Evolutionary conservation across 2,888 invertebrate species (phyloP).

Genomic region (Acanthosoma haemorrhoidale): DNA sequence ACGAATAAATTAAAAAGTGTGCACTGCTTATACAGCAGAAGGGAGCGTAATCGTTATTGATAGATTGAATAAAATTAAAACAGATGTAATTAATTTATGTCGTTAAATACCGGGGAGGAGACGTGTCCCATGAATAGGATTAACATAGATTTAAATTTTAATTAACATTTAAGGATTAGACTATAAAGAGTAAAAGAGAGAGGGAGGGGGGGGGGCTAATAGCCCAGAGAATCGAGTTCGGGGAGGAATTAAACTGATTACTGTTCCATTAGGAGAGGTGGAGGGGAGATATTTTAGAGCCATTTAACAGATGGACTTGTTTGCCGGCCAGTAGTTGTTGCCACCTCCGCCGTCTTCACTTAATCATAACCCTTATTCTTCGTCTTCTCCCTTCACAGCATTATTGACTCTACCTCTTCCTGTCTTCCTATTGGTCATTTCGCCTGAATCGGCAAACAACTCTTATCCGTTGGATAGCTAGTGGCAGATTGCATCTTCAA

Average conservation of each 20-base stretch:
- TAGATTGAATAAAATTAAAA: constrained; percentile 21
- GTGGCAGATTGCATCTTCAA: too few species aligned
- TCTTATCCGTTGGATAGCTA: too few species aligned
- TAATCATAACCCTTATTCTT: too few species aligned
- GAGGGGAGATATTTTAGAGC: background rate
- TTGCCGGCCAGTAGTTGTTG: background rate
- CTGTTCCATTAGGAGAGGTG: background rate
- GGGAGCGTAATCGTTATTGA: too few species aligned
- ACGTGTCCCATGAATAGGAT: constrained; percentile 13
- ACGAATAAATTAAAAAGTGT: too few species aligned
- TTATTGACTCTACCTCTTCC: too few species aligned
- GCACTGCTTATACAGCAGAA: too few species aligned
- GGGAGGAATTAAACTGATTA: constrained; percentile 16
- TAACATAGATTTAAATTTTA: constrained; percentile 22
- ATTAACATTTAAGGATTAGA: constrained; percentile 5
- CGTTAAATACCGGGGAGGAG: background rate
- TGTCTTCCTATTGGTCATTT: too few species aligned
- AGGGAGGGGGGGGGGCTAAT: background rate
- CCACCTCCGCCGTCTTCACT: background rate
- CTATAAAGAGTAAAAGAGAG: background rate
- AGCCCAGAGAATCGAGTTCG: background rate
- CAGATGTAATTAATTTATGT: constrained; percentile 11
- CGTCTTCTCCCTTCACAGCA: too few species aligned
- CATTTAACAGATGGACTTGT: background rate
- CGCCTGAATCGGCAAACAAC: too few species aligned